A percentile compares a stretch with the other conserved stretches of the same genome.
Evolutionary conservation across 1,140 invertebrate genomes (phyloP).

Genomic region (Medauroidea extradentata): DNA sequence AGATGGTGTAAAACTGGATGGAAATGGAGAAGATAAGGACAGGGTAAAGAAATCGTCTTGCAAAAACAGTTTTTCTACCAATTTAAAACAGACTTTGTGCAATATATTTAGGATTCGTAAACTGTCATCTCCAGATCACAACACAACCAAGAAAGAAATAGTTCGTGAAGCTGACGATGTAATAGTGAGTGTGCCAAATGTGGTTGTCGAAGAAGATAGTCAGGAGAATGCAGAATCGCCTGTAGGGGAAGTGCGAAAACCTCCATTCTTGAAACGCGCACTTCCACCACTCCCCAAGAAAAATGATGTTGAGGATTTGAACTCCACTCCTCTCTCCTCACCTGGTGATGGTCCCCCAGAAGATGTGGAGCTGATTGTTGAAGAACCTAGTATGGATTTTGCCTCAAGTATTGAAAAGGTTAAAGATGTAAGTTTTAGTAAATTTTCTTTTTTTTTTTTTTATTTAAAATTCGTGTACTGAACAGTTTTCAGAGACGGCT

Average conservation of each 20-base stretch:
- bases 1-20: background rate
- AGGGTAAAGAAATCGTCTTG: constrained; percentile 56
- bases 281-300: constrained; percentile 70
- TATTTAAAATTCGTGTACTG: background rate
- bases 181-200: constrained; percentile 35
- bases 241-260: constrained; percentile 20
- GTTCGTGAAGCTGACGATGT: constrained; percentile 49
- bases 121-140: constrained; percentile 48
- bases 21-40: constrained; percentile 43
- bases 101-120: constrained; percentile 73
- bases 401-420: constrained; percentile 89
- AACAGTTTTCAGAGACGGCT: too few species aligned
- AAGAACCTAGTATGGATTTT: constrained; percentile 68
- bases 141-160: constrained; percentile 42
- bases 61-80: constrained; percentile 57
- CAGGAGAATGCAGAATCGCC: constrained; percentile 13
- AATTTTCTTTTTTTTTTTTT: too few species aligned
- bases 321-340: constrained; percentile 37
- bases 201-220: constrained; percentile 20
- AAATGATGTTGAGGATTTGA: constrained; percentile 36
- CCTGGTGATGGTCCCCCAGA: constrained; percentile 36
- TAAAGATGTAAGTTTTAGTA: constrained; percentile 83
- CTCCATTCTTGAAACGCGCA: constrained; percentile 62
- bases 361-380: constrained; percentile 32
- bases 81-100: constrained; percentile 80